Evolutionary conservation across 2,113 vertebrate species (phyloP), one percentile per base, ranked within the genome.

Genomic region (Orthonyx spaldingii): DNA sequence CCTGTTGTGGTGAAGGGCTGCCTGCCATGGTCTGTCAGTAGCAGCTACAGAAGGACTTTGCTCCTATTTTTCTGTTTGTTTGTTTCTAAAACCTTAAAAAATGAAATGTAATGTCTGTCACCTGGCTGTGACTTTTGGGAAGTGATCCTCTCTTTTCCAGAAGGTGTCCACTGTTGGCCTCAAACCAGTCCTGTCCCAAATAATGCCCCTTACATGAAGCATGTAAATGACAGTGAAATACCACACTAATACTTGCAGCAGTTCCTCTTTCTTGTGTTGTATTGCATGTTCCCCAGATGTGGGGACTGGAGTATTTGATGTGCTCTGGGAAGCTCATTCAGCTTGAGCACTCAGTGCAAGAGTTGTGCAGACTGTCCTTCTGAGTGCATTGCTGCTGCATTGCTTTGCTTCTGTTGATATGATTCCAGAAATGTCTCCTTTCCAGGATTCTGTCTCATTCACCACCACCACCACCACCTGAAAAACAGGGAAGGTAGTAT

Each of bases 391-490:
- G 3, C 27, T 61, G 17, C 55, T 84, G 18, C 6, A 10, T 33
- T 41, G 42, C 20, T 81, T 89, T 77, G 37, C 24, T 77, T n/a
- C 23, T 75, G 5, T 47, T 77, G 41, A n/a, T 80, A 42, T 1
- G 4, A 33, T 10, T 49, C 30, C 14, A 60, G 39, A 27, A 65
- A 28, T 33, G 33, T 37, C 64, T 63, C 53, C 23, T 47, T 49
- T 64, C 28, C 37, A 32, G 4, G 12, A n/a, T 78, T 72, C 32
- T 87, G 13, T 56, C 50, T 84, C 7, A 4, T 56, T 74, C 64
- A 7, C 10, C 19, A 11, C 13, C 0, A 2, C 13, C 0, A 2
- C 14, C 22, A 2, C 20, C 42, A 49, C 33, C 13, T 78, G 50
- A 57, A 70, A 89, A 65, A 28, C 12, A 61, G n/a, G 47, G 26